Evolutionary conservation across 2,113 vertebrate species (phyloP).

Genomic region (Triplophysa siluroides): DNA sequence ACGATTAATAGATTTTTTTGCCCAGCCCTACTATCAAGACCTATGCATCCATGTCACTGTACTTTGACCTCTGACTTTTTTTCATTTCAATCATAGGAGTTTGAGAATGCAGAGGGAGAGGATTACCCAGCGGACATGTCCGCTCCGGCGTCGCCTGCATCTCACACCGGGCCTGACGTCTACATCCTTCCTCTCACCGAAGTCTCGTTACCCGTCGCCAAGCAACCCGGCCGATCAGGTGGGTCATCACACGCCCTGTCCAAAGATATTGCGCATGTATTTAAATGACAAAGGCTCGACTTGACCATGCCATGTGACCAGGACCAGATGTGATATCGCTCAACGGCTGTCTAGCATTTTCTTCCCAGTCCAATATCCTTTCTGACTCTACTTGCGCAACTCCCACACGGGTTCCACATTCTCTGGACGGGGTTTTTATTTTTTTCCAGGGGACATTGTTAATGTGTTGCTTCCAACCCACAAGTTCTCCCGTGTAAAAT

Average conservation of each 20-base stretch:
- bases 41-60: neutral
- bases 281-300: neutral
- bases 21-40: neutral
- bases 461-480: slow-evolving; percentile 12
- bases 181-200: slow-evolving; percentile 93
- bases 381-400: slow-evolving; percentile 9
- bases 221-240: slow-evolving; percentile 89
- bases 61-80: slow-evolving; percentile 27
- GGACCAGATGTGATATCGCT: slow-evolving; percentile 27
- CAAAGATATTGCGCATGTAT: neutral
- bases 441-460: slow-evolving; percentile 2
- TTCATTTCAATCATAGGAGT: slow-evolving; percentile 77
- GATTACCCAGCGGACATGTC: slow-evolving; percentile 83
- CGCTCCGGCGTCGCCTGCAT: slow-evolving; percentile 80
- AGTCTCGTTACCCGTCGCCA: slow-evolving; percentile 87
- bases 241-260: slow-evolving; percentile 46
- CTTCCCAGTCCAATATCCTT: slow-evolving; percentile 10
- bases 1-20: neutral
- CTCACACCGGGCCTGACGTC: slow-evolving; percentile 85
- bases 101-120: slow-evolving; percentile 88
- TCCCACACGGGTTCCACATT: slow-evolving; percentile 27
- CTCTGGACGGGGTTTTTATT: slow-evolving; percentile 13
- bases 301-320: neutral
- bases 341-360: neutral
- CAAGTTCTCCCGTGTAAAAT: slow-evolving; percentile 16